These are phyloP conservation scores for Lethrus apterus DNA, from an alignment of 1,140 invertebrate genomes.

Conservation along the genomic window DNA sequence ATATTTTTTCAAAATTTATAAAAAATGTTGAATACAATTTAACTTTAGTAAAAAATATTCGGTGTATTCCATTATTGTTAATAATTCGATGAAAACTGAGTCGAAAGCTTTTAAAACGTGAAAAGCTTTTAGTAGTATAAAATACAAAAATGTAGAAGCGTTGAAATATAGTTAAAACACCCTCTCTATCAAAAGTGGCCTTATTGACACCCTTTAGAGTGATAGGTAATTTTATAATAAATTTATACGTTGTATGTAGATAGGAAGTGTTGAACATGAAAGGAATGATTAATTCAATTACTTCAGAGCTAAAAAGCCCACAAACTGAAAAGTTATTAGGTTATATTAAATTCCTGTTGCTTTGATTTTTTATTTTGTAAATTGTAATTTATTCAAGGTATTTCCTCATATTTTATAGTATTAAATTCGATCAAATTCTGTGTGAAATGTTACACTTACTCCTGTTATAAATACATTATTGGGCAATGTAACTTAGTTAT, in stretches of 20 bases:
- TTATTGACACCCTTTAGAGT: constrained; percentile 26
- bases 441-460: constrained; percentile 4
- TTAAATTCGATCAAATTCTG: too few species aligned
- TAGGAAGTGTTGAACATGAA: constrained; percentile 25
- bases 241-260: constrained; percentile 31
- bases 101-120: constrained; percentile 5
- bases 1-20: background rate
- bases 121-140: constrained; percentile 19
- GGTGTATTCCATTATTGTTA: background rate
- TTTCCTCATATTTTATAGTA: too few species aligned
- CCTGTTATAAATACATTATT: constrained; percentile 27
- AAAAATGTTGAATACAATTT: background rate
- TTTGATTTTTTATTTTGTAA: too few species aligned
- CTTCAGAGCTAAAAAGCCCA: constrained; percentile 26
- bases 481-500: constrained; percentile 22
- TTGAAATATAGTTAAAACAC: constrained; percentile 22
- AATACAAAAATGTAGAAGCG: constrained; percentile 20
- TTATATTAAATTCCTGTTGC: too few species aligned
- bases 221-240: constrained; percentile 30
- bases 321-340: constrained; percentile 24
- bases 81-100: background rate
- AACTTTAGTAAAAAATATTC: background rate
- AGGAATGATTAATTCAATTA: constrained; percentile 28
- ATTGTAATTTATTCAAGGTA: too few species aligned
- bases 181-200: constrained; percentile 26